A percentile compares a stretch with the other conserved stretches of the same genome.
phyloP scores from a whole-genome alignment of 2,113 vertebrate genomes.

The Mungos mungo region DNA sequence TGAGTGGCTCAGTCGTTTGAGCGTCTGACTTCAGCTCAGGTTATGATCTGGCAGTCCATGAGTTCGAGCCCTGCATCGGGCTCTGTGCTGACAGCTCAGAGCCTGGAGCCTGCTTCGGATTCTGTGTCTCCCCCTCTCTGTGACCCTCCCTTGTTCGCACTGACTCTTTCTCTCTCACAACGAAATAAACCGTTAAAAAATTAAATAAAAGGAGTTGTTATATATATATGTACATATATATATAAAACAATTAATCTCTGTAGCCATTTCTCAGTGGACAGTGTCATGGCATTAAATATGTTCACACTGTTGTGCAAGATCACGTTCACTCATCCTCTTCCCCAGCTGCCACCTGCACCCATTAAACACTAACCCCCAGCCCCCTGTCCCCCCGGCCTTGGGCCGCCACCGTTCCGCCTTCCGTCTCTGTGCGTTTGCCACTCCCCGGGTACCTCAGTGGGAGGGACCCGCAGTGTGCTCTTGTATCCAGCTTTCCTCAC shows the following conservation, averaged over 20 bases:
- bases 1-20: not conserved
- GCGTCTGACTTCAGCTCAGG: too few relatives aligned
- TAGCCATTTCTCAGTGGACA: not conserved
- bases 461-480: too few relatives aligned
- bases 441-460: fast-evolving
- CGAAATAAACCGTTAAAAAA: not conserved
- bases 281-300: not conserved
- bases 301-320: not conserved
- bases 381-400: fast-evolving
- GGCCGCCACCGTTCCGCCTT: not conserved
- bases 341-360: not conserved
- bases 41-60: too few relatives aligned
- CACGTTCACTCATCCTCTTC: not conserved
- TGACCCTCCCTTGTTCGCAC: not conserved
- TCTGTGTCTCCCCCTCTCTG: too few relatives aligned
- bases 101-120: too few relatives aligned
- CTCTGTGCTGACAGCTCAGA: too few relatives aligned
- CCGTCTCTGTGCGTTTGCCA: not conserved
- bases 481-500: not conserved
- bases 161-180: not conserved
- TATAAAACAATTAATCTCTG: not conserved
- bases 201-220: too few relatives aligned
- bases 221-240: not conserved
- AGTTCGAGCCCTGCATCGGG: too few relatives aligned
- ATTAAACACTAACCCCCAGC: not conserved